phyloP scores from a whole-genome alignment of 2,113 vertebrate species.

The Pelecanus crispus region DNA sequence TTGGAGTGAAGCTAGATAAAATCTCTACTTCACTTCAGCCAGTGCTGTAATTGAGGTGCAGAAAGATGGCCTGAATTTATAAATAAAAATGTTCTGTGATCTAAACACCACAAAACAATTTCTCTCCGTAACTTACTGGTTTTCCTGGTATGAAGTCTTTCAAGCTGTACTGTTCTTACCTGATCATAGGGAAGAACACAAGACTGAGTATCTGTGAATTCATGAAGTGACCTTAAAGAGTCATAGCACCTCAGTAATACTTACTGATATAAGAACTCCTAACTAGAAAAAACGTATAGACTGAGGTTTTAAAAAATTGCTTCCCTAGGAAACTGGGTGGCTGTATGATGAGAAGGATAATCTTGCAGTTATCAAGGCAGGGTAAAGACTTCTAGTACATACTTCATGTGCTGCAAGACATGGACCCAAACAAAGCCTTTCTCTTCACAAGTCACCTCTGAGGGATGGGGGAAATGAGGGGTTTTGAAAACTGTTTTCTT shows the following conservation, averaged over 20 bases:
- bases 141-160: neutral
- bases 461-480: neutral
- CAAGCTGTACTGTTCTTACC: neutral
- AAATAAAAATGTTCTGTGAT: neutral
- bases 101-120: neutral
- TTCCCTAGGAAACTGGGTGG: neutral
- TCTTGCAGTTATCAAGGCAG: neutral
- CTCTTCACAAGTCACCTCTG: neutral
- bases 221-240: neutral
- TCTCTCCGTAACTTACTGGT: neutral
- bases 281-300: accelerated
- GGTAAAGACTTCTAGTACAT: neutral
- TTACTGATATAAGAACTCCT: neutral
- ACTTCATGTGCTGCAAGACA: neutral
- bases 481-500: neutral
- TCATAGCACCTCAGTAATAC: neutral
- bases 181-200: neutral
- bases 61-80: neutral
- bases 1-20: neutral
- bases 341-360: neutral
- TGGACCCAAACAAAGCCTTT: neutral
- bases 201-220: neutral
- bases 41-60: neutral
- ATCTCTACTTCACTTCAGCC: neutral
- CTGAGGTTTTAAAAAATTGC: neutral